Evolutionary conservation across 1,140 invertebrate species (phyloP).

Genomic region (Brachionus koreanus): DNA sequence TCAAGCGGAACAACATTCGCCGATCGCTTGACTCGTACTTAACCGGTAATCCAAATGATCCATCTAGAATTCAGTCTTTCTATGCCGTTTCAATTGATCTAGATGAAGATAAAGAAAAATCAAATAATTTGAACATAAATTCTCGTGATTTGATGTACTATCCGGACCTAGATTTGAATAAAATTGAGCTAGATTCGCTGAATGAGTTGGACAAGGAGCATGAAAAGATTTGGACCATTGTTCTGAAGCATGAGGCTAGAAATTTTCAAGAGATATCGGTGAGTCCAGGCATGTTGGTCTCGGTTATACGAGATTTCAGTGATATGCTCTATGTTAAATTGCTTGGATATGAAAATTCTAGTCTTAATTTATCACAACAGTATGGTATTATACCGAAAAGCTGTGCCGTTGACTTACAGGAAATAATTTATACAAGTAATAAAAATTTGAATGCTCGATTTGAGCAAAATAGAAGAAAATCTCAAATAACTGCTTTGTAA

Average conservation of each 20-base stretch:
- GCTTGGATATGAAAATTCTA: constrained; percentile 38
- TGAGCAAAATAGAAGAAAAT: neutral
- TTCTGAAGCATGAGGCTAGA: constrained; percentile 22
- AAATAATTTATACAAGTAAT: constrained; percentile 19
- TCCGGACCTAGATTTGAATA: constrained; percentile 2
- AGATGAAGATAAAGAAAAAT: neutral
- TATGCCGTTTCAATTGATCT: constrained; percentile 40
- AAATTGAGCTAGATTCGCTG: constrained; percentile 29
- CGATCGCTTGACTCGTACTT: constrained; percentile 39
- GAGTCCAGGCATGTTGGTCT: constrained; percentile 26
- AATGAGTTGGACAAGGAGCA: neutral
- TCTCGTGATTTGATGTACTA: constrained; percentile 27
- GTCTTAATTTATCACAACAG: constrained; percentile 5
- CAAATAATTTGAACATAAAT: neutral
- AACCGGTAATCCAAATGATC: neutral
- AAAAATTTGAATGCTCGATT: neutral
- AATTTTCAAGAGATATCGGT: constrained; percentile 40
- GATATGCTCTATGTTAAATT: constrained; percentile 34
- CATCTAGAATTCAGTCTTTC: neutral
- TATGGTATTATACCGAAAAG: constrained; percentile 41
- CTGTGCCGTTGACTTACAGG: constrained; percentile 35
- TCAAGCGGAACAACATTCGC: constrained; percentile 13
- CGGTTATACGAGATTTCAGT: constrained; percentile 31
- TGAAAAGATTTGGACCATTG: constrained; percentile 37
- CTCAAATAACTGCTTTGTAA: constrained; percentile 36